A percentile compares a stretch with the other conserved stretches of the same genome.
phyloP scores from a whole-genome alignment of 2,888 invertebrate species.

The Polydrusus cervinus region DNA sequence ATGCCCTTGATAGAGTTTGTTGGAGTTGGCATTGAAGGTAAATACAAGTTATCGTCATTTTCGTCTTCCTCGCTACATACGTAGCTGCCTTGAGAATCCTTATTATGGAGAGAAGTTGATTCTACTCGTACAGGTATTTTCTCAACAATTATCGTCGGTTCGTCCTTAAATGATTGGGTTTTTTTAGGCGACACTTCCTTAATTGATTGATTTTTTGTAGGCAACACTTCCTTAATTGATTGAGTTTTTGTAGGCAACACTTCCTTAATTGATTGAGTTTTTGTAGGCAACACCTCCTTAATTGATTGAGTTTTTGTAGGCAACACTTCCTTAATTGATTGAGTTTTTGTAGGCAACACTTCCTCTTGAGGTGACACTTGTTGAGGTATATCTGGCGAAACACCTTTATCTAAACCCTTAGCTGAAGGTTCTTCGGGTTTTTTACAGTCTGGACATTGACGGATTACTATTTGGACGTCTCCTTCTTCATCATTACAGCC shows the following conservation, averaged over 20 bases:
- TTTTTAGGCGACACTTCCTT: background rate
- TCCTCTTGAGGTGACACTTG: too few relatives aligned
- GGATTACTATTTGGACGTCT: conserved; percentile 60
- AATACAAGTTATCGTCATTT: background rate
- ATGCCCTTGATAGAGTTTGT: background rate
- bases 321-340: background rate
- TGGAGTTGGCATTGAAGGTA: background rate
- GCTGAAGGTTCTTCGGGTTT: conserved; percentile 3
- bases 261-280: background rate
- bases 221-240: background rate
- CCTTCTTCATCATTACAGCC: conserved; percentile 58
- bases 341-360: background rate
- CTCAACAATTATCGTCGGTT: background rate
- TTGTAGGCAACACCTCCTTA: background rate
- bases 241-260: background rate
- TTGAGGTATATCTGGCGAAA: background rate
- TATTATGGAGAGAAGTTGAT: conserved; percentile 51
- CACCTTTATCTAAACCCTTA: background rate
- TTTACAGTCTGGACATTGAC: conserved; percentile 60
- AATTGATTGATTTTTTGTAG: background rate
- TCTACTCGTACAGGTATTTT: conserved; percentile 30
- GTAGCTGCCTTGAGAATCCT: conserved; percentile 38
- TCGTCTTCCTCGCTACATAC: conserved; percentile 37
- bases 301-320: too few relatives aligned
- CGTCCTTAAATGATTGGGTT: background rate